A percentile compares a stretch with the other conserved stretches of the same genome.
These are phyloP conservation scores for Callipepla californica DNA, from an alignment of 2,113 vertebrate species.

Conservation along the genomic window DNA sequence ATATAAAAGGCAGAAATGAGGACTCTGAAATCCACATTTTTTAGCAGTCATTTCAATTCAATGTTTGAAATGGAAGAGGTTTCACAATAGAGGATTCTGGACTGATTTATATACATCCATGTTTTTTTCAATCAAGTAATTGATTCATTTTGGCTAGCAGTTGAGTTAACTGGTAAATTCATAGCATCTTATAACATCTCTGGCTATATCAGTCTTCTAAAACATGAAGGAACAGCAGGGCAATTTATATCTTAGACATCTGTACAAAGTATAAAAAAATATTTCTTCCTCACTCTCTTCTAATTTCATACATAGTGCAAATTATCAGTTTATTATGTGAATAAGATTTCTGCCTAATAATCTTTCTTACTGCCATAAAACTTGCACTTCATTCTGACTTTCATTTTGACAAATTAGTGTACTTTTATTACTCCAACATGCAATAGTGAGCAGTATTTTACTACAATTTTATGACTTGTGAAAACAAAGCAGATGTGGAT, in stretches of 20 bases:
- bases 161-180: background rate
- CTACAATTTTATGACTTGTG: slow-evolving; percentile 33
- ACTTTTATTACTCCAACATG: slow-evolving; percentile 38
- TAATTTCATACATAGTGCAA: background rate
- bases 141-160: background rate
- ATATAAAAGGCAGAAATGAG: background rate
- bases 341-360: slow-evolving; percentile 14
- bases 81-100: background rate
- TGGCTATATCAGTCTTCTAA: background rate
- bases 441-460: slow-evolving; percentile 10
- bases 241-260: background rate
- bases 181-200: background rate
- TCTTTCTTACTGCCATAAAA: slow-evolving; percentile 35
- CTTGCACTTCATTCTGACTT: slow-evolving; percentile 2
- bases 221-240: background rate
- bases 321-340: background rate
- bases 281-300: background rate
- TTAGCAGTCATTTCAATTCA: background rate
- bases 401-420: slow-evolving; percentile 32
- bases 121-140: slow-evolving; percentile 9
- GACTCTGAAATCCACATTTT: background rate
- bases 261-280: background rate
- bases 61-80: background rate
- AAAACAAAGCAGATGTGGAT: slow-evolving; percentile 53
- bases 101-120: background rate